A percentile compares a stretch with the other conserved stretches of the same genome.
Evolutionary conservation across 2,797 vertebrate genomes (phyloP).

Genomic region (Channa striata): DNA sequence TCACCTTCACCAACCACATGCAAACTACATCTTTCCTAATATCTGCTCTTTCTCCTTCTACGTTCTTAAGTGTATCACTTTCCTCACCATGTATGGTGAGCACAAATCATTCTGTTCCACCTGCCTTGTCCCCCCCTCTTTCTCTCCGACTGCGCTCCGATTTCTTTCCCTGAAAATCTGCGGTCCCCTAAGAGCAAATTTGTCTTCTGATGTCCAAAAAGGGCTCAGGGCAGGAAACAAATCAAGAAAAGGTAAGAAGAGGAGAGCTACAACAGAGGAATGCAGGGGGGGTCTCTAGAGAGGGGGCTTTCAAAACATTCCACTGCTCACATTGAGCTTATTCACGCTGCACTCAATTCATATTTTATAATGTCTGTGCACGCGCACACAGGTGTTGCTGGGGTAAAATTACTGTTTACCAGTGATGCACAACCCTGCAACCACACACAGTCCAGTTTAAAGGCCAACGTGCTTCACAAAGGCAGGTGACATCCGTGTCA

Average conservation of each 20-base stretch:
- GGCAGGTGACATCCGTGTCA: neutral
- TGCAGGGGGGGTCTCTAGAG: constrained; percentile 68
- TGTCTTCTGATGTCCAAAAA: constrained; percentile 38
- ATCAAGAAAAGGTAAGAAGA: constrained; percentile 39
- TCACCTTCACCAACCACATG: constrained; percentile 1
- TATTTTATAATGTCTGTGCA: constrained; percentile 44
- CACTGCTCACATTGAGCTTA: constrained; percentile 65
- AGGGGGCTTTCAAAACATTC: constrained; percentile 74
- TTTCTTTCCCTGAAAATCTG: constrained; percentile 30
- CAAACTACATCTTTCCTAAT: constrained; percentile 3
- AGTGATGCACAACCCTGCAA: neutral
- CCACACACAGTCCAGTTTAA: neutral
- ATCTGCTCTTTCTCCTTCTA: neutral
- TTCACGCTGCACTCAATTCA: constrained; percentile 67
- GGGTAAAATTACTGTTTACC: neutral
- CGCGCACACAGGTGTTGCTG: neutral
- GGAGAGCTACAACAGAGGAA: constrained; percentile 66
- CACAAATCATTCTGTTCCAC: constrained; percentile 38
- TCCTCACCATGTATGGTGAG: neutral
- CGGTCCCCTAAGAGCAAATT: constrained; percentile 19
- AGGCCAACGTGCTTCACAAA: neutral
- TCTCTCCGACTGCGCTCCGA: constrained; percentile 1
- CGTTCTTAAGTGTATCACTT: neutral
- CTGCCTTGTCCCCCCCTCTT: neutral
- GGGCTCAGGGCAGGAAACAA: constrained; percentile 46